A percentile compares a stretch with the other conserved stretches of the same genome.
phyloP scores from a whole-genome alignment of 2,888 invertebrate species.

The Ophioninae sp. region DNA sequence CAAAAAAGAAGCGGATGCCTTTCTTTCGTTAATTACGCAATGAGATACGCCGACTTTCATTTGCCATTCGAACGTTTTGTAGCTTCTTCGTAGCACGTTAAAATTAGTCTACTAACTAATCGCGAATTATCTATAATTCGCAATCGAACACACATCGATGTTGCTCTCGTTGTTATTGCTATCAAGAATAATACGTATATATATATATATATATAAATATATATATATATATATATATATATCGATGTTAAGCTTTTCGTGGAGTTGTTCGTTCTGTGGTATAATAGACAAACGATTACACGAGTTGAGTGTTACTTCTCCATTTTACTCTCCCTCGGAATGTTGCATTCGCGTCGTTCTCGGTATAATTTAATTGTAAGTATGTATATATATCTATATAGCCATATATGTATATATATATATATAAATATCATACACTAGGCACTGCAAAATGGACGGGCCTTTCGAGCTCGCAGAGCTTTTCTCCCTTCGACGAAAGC shows the following conservation, averaged over 20 bases:
- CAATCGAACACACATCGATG: constrained; percentile 65
- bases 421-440: constrained; percentile 52
- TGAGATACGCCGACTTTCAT: constrained; percentile 3
- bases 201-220: not conserved
- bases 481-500: constrained; percentile 30
- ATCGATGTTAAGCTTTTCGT: constrained; percentile 67
- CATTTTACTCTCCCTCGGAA: constrained; percentile 56
- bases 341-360: constrained; percentile 68
- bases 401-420: constrained; percentile 22
- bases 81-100: constrained; percentile 61
- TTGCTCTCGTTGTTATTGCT: constrained; percentile 31
- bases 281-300: constrained; percentile 37
- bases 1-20: not conserved
- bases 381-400: constrained; percentile 14
- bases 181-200: constrained; percentile 21
- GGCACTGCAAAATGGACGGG: constrained; percentile 67
- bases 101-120: constrained; percentile 16
- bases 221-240: constrained; percentile 37
- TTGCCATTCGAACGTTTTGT: constrained; percentile 51
- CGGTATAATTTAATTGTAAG: constrained; percentile 44
- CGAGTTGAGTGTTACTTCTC: constrained; percentile 3
- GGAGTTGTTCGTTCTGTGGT: constrained; percentile 61
- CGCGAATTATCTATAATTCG: constrained; percentile 45
- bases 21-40: constrained; percentile 3
- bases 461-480: constrained; percentile 55